Base-by-base conservation (phyloP, 1,140 invertebrate genomes). In the Coelopa frigida region DNA sequence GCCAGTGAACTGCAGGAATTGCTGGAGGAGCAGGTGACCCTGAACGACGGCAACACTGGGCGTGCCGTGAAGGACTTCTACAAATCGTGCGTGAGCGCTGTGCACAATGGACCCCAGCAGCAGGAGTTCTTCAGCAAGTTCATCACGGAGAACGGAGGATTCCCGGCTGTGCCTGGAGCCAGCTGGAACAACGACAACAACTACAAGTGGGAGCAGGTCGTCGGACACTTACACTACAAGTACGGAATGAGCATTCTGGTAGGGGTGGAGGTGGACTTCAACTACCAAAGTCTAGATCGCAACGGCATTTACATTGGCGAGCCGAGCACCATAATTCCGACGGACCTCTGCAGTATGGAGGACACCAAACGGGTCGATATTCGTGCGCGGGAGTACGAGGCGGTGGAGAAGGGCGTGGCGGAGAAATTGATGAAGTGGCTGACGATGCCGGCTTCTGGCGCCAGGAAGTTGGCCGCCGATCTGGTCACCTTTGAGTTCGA, bases 281-380 rank as follows among this genome's bases (percentile, higher is more conserved):
- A 94, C 62, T 86, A 90, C 32, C 87, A 84, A 55, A 87, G 90
- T 63, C 88, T 89, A 1, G 78, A 86, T 50, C 77, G 83, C 55
- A 87, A 90, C 68, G 81, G 90, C 4, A 84, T 93, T 52, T 89
- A 92, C 70, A 76, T 94, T 46, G 88, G 90, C 71, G 58, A 62
- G 12, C 62, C 62, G 0, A 52, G 43, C 17, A 66, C 59, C 0
- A 24, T 66, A 6, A 51, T 66, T 5, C 62, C 62, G 1, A 17
- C 27, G 1, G 48, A 62, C 1, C 40, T 63, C 21, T 66, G 62
- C 40, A 55, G 32, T 27, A 32, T 18, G 4, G 42, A 50, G 14
- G 41, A 43, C 0, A 38, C 41, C 0, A 39, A 48, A 15, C 4
- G 2, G 2, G 35, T 52, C 0, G 49, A 58, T 17, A 45, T 52